Percentiles rank a stretch among this genome's conserved stretches.
Conservation (phyloP, 2,888 invertebrate genomes). For the Apamea sordens region DNA sequence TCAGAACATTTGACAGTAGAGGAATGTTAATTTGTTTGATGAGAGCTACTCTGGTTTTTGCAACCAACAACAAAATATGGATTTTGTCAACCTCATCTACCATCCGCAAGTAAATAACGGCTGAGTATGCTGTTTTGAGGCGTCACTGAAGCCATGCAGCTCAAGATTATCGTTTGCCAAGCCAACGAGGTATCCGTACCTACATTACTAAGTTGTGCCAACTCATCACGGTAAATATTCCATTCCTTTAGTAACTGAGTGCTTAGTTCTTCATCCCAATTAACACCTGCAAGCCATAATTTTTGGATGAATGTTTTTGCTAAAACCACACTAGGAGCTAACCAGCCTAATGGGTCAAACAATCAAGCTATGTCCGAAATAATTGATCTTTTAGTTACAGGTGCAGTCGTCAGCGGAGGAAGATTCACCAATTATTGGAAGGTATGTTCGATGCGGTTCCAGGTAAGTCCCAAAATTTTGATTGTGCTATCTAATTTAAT, state of each 20-base stretch:
- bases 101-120: neutral
- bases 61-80: slow-evolving; percentile 8
- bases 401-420: slow-evolving; percentile 38
- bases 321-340: too few species aligned
- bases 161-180: slow-evolving; percentile 38
- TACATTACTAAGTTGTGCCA: slow-evolving; percentile 22
- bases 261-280: slow-evolving; percentile 41
- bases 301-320: slow-evolving; percentile 4
- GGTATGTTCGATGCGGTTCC: slow-evolving; percentile 18
- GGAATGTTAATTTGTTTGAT: neutral
- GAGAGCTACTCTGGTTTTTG: slow-evolving; percentile 34
- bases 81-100: neutral
- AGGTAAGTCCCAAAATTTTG: slow-evolving; percentile 4
- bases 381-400: neutral
- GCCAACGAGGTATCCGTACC: slow-evolving; percentile 54
- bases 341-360: too few species aligned
- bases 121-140: slow-evolving; percentile 26
- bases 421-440: slow-evolving; percentile 51
- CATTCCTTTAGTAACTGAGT: slow-evolving; percentile 49
- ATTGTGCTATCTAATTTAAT: neutral
- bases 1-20: slow-evolving; percentile 11
- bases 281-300: slow-evolving; percentile 40
- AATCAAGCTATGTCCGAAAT: neutral
- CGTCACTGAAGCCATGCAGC: slow-evolving; percentile 51
- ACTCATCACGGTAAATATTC: slow-evolving; percentile 48